Evolutionary conservation across 2,113 vertebrate genomes (phyloP).

Genomic region (Engraulis encrasicolus): DNA sequence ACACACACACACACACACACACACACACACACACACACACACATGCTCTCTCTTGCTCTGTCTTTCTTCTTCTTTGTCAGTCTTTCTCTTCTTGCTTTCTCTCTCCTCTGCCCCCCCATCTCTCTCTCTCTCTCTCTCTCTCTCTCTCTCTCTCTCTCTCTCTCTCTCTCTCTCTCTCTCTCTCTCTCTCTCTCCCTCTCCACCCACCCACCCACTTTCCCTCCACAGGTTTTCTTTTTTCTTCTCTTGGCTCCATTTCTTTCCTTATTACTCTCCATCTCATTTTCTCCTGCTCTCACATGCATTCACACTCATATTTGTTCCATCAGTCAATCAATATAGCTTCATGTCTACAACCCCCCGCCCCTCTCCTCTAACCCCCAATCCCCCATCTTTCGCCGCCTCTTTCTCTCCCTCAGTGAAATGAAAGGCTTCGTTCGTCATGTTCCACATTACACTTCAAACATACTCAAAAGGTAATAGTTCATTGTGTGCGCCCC

Average conservation of each 20-base stretch:
- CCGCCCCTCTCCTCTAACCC: too few species aligned
- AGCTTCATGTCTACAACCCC: neutral
- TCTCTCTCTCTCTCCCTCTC: neutral
- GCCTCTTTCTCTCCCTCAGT: too few species aligned
- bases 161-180: constrained; percentile 25
- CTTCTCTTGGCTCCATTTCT: neutral
- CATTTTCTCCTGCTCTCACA: neutral
- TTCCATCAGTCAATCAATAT: neutral
- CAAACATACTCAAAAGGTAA: neutral
- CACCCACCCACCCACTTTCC: neutral
- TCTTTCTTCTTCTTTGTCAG: too few species aligned
- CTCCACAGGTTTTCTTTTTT: neutral
- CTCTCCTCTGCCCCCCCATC: too few species aligned
- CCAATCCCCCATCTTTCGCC: too few species aligned
- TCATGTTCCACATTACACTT: neutral
- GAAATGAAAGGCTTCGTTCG: neutral
- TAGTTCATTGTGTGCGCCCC: neutral
- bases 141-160: constrained; percentile 25
- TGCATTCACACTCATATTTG: neutral
- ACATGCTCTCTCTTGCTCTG: too few species aligned
- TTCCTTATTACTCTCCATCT: neutral
- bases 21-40: too few species aligned
- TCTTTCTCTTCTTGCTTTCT: constrained; percentile 11
- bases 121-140: constrained; percentile 28
- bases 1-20: too few species aligned